These are phyloP conservation scores for Actinemys pallida DNA, from an alignment of 2,113 vertebrate genomes.

Conservation along the genomic window DNA sequence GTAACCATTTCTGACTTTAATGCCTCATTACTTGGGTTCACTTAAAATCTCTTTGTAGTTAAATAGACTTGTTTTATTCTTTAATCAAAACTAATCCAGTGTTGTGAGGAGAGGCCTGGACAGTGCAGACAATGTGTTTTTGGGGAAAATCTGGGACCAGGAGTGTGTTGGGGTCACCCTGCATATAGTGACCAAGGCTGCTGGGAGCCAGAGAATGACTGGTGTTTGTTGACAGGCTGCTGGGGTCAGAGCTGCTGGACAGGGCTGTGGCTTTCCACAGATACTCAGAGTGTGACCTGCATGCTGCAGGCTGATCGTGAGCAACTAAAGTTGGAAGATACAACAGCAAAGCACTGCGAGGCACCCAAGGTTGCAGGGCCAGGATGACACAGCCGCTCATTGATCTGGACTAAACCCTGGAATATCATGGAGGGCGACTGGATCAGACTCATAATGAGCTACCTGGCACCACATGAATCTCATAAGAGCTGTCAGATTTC, in stretches of 20 bases:
- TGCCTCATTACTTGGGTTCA: neutral
- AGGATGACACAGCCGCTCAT: too few relatives aligned
- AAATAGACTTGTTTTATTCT: neutral
- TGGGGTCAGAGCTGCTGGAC: neutral
- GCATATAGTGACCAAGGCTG: neutral
- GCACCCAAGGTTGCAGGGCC: too few relatives aligned
- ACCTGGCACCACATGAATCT: neutral
- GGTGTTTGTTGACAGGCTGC: neutral
- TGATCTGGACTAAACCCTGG: too few relatives aligned
- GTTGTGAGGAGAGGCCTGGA: neutral
- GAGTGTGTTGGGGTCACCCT: neutral
- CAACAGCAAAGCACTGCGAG: too few relatives aligned
- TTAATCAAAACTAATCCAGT: neutral
- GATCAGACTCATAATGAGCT: neutral
- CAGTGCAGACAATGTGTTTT: neutral
- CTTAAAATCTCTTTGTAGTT: neutral
- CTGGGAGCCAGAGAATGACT: neutral
- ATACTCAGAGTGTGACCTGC: neutral
- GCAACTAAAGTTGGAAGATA: too few relatives aligned
- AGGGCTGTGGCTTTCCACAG: neutral
- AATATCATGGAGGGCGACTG: too few relatives aligned
- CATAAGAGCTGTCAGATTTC: neutral
- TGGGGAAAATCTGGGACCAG: neutral
- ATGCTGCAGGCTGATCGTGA: neutral
- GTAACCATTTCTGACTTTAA: neutral